Evolutionary conservation across 2,113 vertebrate species (phyloP).

Genomic region (Lipotes vexillifer): DNA sequence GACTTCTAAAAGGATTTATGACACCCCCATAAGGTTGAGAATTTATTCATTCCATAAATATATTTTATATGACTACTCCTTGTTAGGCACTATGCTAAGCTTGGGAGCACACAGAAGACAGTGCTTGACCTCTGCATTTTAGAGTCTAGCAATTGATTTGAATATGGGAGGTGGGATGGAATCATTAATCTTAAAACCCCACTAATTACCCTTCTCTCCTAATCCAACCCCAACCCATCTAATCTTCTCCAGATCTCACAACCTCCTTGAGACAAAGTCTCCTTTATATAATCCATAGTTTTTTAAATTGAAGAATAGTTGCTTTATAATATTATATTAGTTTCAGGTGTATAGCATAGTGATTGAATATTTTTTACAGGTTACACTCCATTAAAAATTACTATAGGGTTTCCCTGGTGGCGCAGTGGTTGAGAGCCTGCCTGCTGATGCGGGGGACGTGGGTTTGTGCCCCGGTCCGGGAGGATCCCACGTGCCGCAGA

Average conservation of each 20-base stretch:
- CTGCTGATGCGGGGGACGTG: too few relatives aligned
- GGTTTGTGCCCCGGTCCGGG: too few relatives aligned
- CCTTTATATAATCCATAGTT: neutral
- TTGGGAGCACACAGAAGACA: neutral
- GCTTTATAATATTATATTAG: neutral
- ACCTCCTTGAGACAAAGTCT: neutral
- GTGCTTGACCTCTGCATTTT: neutral
- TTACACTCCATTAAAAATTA: too few relatives aligned
- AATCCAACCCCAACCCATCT: neutral
- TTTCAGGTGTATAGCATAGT: neutral
- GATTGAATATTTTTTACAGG: neutral
- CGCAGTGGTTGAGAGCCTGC: too few relatives aligned
- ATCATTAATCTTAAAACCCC: neutral
- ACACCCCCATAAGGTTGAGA: neutral
- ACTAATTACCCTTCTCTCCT: neutral
- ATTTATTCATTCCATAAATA: slow-evolving; percentile 6
- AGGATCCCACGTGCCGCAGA: too few relatives aligned
- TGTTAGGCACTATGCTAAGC: neutral
- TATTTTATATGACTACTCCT: neutral
- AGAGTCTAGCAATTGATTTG: neutral
- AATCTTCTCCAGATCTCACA: neutral
- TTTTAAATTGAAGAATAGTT: neutral
- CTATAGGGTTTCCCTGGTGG: too few relatives aligned
- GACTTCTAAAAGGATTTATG: slow-evolving; percentile 20
- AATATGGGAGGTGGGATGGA: neutral